phyloP scores from a whole-genome alignment of 2,888 invertebrate species.

The Zaprionus obscuricornis region DNA sequence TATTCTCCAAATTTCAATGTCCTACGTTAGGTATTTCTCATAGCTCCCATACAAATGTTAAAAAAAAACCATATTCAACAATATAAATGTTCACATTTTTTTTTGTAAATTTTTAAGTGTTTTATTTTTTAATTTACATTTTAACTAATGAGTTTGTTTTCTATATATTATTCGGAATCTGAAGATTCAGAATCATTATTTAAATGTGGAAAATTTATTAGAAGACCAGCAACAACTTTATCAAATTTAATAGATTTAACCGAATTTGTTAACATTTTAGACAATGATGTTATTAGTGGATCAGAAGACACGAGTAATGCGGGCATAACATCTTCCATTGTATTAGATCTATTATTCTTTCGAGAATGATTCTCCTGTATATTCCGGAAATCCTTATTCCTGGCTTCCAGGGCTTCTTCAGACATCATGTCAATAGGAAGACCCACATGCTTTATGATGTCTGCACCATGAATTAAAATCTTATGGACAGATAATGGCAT shows the following conservation, averaged over 20 bases:
- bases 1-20: too few species aligned
- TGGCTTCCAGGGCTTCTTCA: slow-evolving; percentile 19
- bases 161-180: too few species aligned
- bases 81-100: too few species aligned
- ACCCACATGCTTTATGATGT: slow-evolving; percentile 1
- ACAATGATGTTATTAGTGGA: background rate
- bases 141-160: too few species aligned
- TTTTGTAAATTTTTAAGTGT: too few species aligned
- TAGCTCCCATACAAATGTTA: too few species aligned
- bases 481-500: slow-evolving; percentile 15
- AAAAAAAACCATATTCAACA: too few species aligned
- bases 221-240: too few species aligned
- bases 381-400: slow-evolving; percentile 7
- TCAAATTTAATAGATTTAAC: background rate
- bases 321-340: slow-evolving; percentile 3
- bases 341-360: slow-evolving; percentile 7
- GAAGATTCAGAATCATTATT: too few species aligned
- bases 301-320: slow-evolving; percentile 7
- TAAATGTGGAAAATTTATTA: too few species aligned
- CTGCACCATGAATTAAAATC: slow-evolving; percentile 5
- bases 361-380: slow-evolving; percentile 1
- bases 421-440: slow-evolving; percentile 22
- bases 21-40: too few species aligned
- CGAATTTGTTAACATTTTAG: background rate
- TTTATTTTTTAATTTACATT: too few species aligned